Conservation (phyloP, 2,888 invertebrate genomes). For the Vesta saturnalis region DNA sequence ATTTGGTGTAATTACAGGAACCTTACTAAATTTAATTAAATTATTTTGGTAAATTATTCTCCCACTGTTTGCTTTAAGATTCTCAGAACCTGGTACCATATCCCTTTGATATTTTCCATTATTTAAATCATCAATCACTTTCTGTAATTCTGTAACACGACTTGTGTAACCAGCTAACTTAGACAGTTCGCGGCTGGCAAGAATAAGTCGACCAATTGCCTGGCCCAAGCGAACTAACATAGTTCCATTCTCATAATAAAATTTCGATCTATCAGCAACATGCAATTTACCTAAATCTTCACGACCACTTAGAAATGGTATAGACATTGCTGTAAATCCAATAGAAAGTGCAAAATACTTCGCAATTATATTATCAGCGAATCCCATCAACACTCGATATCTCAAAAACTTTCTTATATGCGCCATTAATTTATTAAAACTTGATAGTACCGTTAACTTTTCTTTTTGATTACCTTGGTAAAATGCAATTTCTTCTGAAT, state of each 20-base stretch:
- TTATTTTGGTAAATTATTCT: constrained; percentile 86
- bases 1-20: constrained; percentile 97
- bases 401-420: constrained; percentile 89
- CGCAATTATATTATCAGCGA: constrained; percentile 94
- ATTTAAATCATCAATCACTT: constrained; percentile 85
- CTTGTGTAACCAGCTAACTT: constrained; percentile 94
- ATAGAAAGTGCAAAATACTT: constrained; percentile 97
- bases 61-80: constrained; percentile 75
- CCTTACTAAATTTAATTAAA: constrained; percentile 89
- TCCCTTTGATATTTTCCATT: constrained; percentile 76
- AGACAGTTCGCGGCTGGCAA: constrained; percentile 95
- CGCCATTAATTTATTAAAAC: constrained; percentile 87
- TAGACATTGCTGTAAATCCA: constrained; percentile 93
- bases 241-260: constrained; percentile 95
- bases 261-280: constrained; percentile 82
- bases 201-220: constrained; percentile 93
- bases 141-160: constrained; percentile 87
- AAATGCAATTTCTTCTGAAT: constrained; percentile 93
- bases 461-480: constrained; percentile 88
- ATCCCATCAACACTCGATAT: constrained; percentile 91
- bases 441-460: constrained; percentile 84
- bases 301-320: constrained; percentile 86
- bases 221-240: constrained; percentile 97
- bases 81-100: constrained; percentile 67
- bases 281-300: constrained; percentile 74